Evolutionary conservation across 37 sponge, comb jelly and placozoan genomes (phyloP).

Genomic region (Ephydatia muelleri): DNA sequence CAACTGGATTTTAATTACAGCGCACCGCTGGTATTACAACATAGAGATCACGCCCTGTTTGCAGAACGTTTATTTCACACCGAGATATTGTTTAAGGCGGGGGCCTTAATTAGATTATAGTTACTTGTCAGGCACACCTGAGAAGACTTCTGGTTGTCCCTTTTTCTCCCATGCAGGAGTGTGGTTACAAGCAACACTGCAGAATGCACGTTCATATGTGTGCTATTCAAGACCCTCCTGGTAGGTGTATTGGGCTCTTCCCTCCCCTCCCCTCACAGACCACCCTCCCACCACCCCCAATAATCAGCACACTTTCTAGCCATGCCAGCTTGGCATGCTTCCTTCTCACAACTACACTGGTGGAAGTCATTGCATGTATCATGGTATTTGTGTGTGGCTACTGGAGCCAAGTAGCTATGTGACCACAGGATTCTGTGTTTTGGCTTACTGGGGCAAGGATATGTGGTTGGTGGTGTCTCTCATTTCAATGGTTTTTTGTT

Average conservation of each 20-base stretch:
- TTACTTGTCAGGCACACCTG: background rate
- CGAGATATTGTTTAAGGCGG: too few species aligned
- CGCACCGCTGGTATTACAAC: background rate
- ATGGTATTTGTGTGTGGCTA: background rate
- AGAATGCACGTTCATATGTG: background rate
- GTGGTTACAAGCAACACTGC: background rate
- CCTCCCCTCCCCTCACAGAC: background rate
- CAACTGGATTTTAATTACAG: background rate
- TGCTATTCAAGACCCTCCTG: background rate
- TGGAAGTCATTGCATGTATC: too few species aligned
- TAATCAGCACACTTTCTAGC: background rate
- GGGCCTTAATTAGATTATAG: background rate
- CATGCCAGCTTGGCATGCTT: background rate
- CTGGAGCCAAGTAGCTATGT: too few species aligned
- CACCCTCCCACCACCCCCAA: background rate
- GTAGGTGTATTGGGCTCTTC: background rate
- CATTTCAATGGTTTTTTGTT: too few species aligned
- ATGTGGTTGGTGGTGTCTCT: too few species aligned
- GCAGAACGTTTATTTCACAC: too few species aligned
- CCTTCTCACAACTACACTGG: too few species aligned
- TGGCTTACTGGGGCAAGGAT: background rate
- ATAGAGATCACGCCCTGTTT: background rate
- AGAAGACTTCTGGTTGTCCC: background rate
- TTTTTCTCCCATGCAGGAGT: background rate
- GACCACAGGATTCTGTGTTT: background rate